Evolutionary conservation across 2,113 vertebrate species (phyloP).

Genomic region (Tretioscincus oriximinensis): DNA sequence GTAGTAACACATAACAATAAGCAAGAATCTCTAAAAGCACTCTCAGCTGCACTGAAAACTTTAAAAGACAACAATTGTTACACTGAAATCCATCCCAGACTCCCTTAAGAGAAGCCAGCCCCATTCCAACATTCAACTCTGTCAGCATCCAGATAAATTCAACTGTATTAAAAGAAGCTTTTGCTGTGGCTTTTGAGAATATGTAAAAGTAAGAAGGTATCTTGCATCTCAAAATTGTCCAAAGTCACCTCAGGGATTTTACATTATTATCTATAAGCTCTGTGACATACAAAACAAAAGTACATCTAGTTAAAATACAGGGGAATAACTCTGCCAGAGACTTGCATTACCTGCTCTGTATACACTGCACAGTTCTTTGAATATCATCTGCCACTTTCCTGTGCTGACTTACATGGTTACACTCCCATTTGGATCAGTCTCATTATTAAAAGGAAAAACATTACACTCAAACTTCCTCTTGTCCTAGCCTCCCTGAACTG

Average conservation of each 20-base stretch:
- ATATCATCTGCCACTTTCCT: conserved; percentile 37
- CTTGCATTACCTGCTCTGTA: conserved; percentile 18
- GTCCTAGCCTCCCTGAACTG: conserved; percentile 78
- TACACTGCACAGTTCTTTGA: conserved; percentile 23
- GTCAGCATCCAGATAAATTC: conserved; percentile 23
- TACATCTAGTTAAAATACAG: conserved; percentile 26
- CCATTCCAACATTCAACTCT: not conserved
- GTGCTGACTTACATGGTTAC: conserved; percentile 30
- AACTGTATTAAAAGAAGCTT: not conserved
- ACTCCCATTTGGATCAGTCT: conserved; percentile 1
- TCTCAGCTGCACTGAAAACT: conserved; percentile 48
- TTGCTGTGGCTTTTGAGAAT: not conserved
- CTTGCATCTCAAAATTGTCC: not conserved
- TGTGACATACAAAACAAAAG: conserved; percentile 29
- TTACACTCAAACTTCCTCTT: conserved; percentile 61
- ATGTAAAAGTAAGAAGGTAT: not conserved
- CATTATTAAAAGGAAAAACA: conserved; percentile 63
- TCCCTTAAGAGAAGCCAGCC: conserved; percentile 12
- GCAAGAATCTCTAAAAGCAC: conserved; percentile 42
- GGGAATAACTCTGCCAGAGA: conserved; percentile 39
- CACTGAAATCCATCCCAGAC: conserved; percentile 23
- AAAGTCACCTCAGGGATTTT: conserved; percentile 22
- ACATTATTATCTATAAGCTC: conserved; percentile 40
- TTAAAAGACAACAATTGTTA: conserved; percentile 43
- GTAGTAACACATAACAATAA: conserved; percentile 33